Evolutionary conservation across 2,113 vertebrate genomes (phyloP).

Genomic region (Takifugu flavidus): DNA sequence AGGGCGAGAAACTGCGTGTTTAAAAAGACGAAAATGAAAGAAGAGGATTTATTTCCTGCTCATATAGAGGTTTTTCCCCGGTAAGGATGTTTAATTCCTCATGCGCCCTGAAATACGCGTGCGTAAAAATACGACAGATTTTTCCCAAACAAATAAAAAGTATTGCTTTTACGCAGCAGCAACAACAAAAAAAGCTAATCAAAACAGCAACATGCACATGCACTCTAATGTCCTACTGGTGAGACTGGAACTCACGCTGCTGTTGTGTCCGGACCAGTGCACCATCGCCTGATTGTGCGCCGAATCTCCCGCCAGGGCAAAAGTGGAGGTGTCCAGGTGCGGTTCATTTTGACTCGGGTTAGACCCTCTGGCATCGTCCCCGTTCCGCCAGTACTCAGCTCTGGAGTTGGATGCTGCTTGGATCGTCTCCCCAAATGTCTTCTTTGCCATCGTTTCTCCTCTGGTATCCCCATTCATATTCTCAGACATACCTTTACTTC

Average conservation of each 20-base stretch:
- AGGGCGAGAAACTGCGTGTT: neutral
- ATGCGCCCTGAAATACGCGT: conserved; percentile 17
- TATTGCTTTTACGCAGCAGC: too few relatives aligned
- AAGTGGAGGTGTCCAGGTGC: conserved; percentile 82
- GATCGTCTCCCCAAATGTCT: conserved; percentile 44
- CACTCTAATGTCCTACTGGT: neutral
- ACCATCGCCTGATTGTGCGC: conserved; percentile 97
- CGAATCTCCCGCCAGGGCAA: conserved; percentile 87
- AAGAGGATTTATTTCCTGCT: neutral
- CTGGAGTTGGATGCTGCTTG: conserved; percentile 70
- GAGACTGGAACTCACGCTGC: conserved; percentile 82
- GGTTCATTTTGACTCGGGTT: conserved; percentile 74
- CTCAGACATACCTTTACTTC: conserved; percentile 17
- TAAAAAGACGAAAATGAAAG: neutral
- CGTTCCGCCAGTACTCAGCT: conserved; percentile 68
- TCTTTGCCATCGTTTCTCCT: conserved; percentile 40
- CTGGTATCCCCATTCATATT: conserved; percentile 41
- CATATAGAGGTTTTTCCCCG: too few relatives aligned
- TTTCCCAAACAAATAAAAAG: neutral
- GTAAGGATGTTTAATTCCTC: too few relatives aligned
- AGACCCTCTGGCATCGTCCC: conserved; percentile 73
- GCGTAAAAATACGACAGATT: conserved; percentile 50
- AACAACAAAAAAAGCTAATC: too few relatives aligned
- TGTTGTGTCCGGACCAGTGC: conserved; percentile 95
- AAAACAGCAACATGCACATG: neutral